These are phyloP conservation scores for Athalia rosae DNA, from an alignment of 2,888 invertebrate species.

Conservation along the genomic window DNA sequence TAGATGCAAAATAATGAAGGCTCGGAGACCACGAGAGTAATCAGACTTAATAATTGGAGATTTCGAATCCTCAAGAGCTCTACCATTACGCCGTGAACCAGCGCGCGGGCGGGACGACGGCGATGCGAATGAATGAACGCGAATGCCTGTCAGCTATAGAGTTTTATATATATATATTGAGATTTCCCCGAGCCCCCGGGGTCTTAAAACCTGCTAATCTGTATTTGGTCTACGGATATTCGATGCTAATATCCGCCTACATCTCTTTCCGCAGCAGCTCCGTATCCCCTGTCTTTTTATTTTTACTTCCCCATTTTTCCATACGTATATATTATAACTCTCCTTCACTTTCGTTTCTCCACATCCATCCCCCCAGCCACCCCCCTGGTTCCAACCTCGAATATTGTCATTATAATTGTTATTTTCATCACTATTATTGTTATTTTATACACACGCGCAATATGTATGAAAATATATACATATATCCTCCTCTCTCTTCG, in stretches of 20 bases:
- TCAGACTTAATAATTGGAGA: constrained; percentile 46
- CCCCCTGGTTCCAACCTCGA: not conserved
- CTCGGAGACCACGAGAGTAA: constrained; percentile 40
- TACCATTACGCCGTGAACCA: constrained; percentile 28
- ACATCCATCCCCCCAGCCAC: not conserved
- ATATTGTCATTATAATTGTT: too few relatives aligned
- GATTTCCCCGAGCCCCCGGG: constrained; percentile 23
- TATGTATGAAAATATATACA: not conserved
- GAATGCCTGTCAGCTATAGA: constrained; percentile 33
- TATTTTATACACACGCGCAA: not conserved
- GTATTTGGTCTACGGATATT: constrained; percentile 38
- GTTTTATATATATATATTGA: not conserved
- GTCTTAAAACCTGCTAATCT: constrained; percentile 43
- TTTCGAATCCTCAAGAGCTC: constrained; percentile 45
- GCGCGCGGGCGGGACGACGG: not conserved
- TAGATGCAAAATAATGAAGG: constrained; percentile 41
- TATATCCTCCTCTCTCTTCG: not conserved
- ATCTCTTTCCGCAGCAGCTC: constrained; percentile 54
- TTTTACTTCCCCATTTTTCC: not conserved
- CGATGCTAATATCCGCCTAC: constrained; percentile 4
- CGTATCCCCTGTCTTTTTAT: not conserved
- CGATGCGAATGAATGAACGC: constrained; percentile 41
- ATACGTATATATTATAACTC: not conserved
- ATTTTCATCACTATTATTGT: not conserved
- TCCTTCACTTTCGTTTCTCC: not conserved